phyloP scores from a whole-genome alignment of 2,888 invertebrate genomes.

The Teleogryllus oceanicus region DNA sequence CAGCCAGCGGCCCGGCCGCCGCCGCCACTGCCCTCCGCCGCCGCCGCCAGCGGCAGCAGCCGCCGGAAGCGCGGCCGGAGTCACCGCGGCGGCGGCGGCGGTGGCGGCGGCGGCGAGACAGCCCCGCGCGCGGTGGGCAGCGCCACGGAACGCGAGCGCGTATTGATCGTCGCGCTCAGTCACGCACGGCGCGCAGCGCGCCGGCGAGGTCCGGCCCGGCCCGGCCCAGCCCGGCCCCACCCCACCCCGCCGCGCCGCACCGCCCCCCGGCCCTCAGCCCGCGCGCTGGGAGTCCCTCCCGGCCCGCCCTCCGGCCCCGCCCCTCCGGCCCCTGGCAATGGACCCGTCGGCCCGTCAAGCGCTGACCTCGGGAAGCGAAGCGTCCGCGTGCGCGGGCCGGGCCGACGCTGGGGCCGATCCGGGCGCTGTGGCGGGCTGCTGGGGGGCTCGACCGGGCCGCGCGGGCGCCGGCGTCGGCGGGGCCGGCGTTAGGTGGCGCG shows the following conservation, averaged over 20 bases:
- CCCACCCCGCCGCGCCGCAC: background rate
- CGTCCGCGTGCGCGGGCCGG: background rate
- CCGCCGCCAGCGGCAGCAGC: too few relatives aligned
- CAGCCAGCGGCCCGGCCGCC: background rate
- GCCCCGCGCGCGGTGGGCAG: background rate
- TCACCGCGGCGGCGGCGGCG: too few relatives aligned
- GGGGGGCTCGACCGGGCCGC: too few relatives aligned
- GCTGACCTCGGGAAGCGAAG: background rate
- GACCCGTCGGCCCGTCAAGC: background rate
- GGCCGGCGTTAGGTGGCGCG: too few relatives aligned
- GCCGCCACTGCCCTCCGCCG: too few relatives aligned
- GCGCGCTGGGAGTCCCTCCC: background rate
- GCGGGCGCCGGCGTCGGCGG: too few relatives aligned
- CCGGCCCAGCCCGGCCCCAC: background rate
- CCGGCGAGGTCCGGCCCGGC: background rate
- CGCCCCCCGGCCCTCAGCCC: background rate
- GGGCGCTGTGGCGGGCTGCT: background rate
- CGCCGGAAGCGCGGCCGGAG: too few relatives aligned
- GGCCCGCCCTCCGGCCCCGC: too few relatives aligned
- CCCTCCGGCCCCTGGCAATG: background rate
- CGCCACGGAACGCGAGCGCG: background rate
- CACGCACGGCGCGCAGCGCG: background rate
- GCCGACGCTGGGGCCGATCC: background rate
- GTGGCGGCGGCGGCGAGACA: background rate
- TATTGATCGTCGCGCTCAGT: slow-evolving; percentile 18